Evolutionary conservation across 2,888 invertebrate genomes (phyloP).

Genomic region (Buathra laborator): DNA sequence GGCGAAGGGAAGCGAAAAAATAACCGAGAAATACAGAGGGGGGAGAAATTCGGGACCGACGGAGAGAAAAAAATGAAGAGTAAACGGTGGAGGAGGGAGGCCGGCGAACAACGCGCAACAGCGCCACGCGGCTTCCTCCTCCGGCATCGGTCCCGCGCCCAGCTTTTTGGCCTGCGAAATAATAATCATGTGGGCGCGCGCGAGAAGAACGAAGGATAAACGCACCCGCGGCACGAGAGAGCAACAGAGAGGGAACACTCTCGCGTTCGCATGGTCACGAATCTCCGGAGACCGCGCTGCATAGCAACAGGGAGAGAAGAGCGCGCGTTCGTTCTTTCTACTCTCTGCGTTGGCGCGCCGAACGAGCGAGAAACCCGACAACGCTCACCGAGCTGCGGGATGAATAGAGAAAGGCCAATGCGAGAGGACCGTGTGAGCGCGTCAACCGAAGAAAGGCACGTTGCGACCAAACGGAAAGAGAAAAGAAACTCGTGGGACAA

Average conservation of each 20-base stretch:
- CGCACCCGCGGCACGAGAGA: conserved; percentile 3
- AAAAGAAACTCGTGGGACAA: conserved; percentile 39
- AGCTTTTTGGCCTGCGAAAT: conserved; percentile 80
- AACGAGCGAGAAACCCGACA: conserved; percentile 67
- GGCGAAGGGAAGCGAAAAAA: conserved; percentile 28
- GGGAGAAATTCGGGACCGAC: conserved; percentile 59
- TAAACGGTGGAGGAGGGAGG: conserved; percentile 11
- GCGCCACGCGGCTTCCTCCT: conserved; percentile 68
- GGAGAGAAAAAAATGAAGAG: conserved; percentile 55
- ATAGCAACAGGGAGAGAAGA: conserved; percentile 82
- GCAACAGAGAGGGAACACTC: conserved; percentile 46
- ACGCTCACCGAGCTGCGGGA: conserved; percentile 59
- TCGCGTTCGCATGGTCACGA: conserved; percentile 63
- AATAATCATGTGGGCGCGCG: conserved; percentile 75
- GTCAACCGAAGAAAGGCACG: conserved; percentile 61
- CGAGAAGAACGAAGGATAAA: conserved; percentile 26
- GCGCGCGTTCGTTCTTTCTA: conserved; percentile 73
- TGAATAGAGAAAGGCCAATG: conserved; percentile 56
- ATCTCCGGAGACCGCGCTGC: conserved; percentile 75
- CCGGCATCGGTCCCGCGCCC: conserved; percentile 71
- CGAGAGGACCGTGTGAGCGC: conserved; percentile 62
- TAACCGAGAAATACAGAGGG: conserved; percentile 27
- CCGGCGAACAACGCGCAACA: conserved; percentile 51
- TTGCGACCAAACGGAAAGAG: conserved; percentile 41
- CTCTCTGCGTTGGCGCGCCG: conserved; percentile 68